Evolutionary conservation across 2,113 vertebrate genomes (phyloP), one percentile per base, ranked within the genome.

Genomic region (Rhizomys pruinosus): DNA sequence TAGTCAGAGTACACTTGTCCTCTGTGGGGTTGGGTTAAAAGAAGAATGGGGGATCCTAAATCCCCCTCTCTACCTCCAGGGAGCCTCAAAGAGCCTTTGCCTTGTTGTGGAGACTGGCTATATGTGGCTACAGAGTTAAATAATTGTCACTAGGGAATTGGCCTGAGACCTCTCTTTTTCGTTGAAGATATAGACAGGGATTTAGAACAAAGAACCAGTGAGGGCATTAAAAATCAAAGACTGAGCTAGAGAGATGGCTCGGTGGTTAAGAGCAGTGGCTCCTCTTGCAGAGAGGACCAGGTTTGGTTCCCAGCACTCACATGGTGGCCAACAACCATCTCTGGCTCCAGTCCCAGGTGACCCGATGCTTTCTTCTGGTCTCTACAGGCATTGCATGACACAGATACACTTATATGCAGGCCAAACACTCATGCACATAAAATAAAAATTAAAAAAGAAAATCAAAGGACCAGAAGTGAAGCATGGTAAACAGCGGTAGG

Each of bases 1-100:
- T 3, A 1, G 9, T 37, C 57, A 0, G 8, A 66, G 4, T 2
- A 7, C 0, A 7, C 2, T 17, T 44, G 22, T 23, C 69, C 76
- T 13, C 34, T 63, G 3, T 16, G 5, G 7, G 8, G 61, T 8
- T 27, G 68, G 20, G 52, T 34, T n/a, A 66, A 12, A 22, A 39
- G 23, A 16, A 44, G 20, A 39, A 9, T 1, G 1, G 55, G 71
- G 34, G 7, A 13, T 5, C 55, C 29, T 42, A 47, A 63, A 59
- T 55, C 20, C 1, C 19, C 4, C 7, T 42, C 42, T 90, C 17
- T 39, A 2, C 10, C 42, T 77, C 82, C 22, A 16, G 0, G 5
- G 74, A 34, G 74, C 81, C 82, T 63, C 63, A 29, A 29, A n/a
- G 47, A 44, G 25, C 3, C 20, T 42, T 27, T 4, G 10, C 74